A percentile compares a stretch with the other conserved stretches of the same genome.
Evolutionary conservation across 2,113 vertebrate genomes (phyloP).

Genomic region (Syngnathus floridae): DNA sequence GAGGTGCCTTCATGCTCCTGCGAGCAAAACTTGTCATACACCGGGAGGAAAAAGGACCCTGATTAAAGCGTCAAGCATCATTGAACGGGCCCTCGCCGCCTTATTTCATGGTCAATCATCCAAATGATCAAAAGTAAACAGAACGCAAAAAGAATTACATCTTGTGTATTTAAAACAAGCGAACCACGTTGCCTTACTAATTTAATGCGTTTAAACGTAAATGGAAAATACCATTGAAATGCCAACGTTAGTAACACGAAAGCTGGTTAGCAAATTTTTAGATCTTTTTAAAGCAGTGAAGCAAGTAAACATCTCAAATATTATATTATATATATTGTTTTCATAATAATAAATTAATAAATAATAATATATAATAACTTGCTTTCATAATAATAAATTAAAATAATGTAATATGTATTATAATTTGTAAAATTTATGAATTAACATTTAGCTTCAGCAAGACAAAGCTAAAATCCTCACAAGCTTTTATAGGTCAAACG

Average conservation of each 20-base stretch:
- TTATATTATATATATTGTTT: too few species aligned
- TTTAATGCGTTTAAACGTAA: neutral
- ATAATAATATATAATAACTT: too few species aligned
- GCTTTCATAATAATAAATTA: too few species aligned
- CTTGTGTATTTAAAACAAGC: neutral
- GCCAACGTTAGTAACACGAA: neutral
- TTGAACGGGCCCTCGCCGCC: neutral
- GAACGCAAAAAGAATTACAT: neutral
- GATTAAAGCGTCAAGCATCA: neutral
- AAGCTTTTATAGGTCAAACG: too few species aligned
- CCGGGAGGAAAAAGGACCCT: neutral
- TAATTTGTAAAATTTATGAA: too few species aligned
- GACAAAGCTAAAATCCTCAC: too few species aligned
- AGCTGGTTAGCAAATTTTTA: neutral
- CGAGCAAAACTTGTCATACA: conserved; percentile 7
- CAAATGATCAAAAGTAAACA: neutral
- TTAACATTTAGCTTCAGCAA: too few species aligned
- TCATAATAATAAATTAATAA: too few species aligned
- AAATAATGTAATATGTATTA: too few species aligned
- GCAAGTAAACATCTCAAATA: too few species aligned
- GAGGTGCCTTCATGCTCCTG: conserved; percentile 26
- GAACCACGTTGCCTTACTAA: neutral
- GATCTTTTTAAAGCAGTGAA: too few species aligned
- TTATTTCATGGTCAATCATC: neutral
- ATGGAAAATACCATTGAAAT: neutral